Conservation (phyloP, 2,888 invertebrate species). For the Stenotaenia linearis region DNA sequence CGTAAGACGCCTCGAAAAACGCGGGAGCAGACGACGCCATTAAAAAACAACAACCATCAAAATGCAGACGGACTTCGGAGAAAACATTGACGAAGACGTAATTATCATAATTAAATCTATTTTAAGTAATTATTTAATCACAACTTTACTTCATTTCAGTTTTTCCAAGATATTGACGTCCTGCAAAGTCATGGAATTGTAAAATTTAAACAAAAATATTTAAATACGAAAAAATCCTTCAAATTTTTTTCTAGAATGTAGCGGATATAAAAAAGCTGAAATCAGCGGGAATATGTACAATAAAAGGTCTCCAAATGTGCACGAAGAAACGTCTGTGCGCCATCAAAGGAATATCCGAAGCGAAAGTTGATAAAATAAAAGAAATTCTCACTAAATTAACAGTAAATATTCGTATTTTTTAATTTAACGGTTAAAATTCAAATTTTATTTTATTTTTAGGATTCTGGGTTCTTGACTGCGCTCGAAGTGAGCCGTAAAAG, state of each 20-base stretch:
- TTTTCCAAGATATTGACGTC: slow-evolving; percentile 59
- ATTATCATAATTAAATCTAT: too few relatives aligned
- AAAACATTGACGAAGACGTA: slow-evolving; percentile 45
- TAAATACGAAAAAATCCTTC: not conserved
- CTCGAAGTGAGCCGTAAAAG: slow-evolving; percentile 66
- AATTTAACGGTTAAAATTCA: not conserved
- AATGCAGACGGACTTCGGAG: not conserved
- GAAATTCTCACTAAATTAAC: slow-evolving; percentile 65
- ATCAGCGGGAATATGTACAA: slow-evolving; percentile 68
- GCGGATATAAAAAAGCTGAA: slow-evolving; percentile 73
- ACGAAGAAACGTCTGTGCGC: slow-evolving; percentile 64
- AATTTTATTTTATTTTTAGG: not conserved
- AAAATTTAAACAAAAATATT: slow-evolving; percentile 41
- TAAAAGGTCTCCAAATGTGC: slow-evolving; percentile 74
- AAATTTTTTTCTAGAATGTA: slow-evolving; percentile 51
- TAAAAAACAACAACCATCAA: not conserved
- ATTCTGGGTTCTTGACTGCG: slow-evolving; percentile 64
- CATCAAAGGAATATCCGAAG: slow-evolving; percentile 70
- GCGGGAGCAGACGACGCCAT: not conserved
- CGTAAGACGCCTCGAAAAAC: not conserved
- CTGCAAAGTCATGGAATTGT: slow-evolving; percentile 56
- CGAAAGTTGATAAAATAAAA: slow-evolving; percentile 72
- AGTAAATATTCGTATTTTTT: slow-evolving; percentile 41
- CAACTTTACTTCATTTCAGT: slow-evolving; percentile 29
- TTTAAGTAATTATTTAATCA: too few relatives aligned